Base-by-base conservation (phyloP, 2,888 invertebrate genomes). In the Priocnemis perturbator region DNA sequence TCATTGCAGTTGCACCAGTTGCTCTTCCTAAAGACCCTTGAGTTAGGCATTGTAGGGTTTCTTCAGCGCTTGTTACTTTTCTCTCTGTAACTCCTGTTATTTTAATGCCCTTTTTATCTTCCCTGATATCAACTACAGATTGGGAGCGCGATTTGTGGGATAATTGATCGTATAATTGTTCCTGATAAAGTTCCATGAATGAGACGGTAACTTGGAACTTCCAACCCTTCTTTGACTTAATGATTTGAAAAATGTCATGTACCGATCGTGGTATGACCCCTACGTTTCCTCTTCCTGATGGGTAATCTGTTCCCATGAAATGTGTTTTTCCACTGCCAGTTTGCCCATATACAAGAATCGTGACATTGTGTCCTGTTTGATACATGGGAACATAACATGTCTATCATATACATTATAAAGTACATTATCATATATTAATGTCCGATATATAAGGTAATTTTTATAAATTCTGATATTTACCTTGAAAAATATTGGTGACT, bases 311-410 rank as follows among this genome's bases (percentile, higher is more conserved):
- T 0, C 97, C 98, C 98, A 98, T 98, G 0, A 97, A 95, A 87
- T 94, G 94, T 0, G 98, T 98, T 89, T 98, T 98, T 0, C 98
- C 97, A 50, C 97, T 97, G 0, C 97, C 98, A 0, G 98, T 98
- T 89, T 98, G 98, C 0, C 98, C 98, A 89, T 98, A 98, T 0
- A 98, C 98, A 62, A 98, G 88, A 65, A 98, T 96, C 2, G 98
- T 98, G 0, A 97, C 95, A 91, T 98, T 98, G 85, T 96, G 98
- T 0, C 97, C 95, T 95, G 37, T 58, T 20, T 17, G 30, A 57
- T 14, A 19, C 17, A 60, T 47, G 1, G 5, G n/a, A 59, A 7
- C 37, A 7, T 58, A n/a, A 4, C 9, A 2, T 20, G 17, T 44
- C 44, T 1, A 56, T 15, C 26, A 52, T 7, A 45, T 19, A 15